Base-by-base conservation (phyloP, 2,888 invertebrate genomes). In the Rhopalosiphum nymphaeae region DNA sequence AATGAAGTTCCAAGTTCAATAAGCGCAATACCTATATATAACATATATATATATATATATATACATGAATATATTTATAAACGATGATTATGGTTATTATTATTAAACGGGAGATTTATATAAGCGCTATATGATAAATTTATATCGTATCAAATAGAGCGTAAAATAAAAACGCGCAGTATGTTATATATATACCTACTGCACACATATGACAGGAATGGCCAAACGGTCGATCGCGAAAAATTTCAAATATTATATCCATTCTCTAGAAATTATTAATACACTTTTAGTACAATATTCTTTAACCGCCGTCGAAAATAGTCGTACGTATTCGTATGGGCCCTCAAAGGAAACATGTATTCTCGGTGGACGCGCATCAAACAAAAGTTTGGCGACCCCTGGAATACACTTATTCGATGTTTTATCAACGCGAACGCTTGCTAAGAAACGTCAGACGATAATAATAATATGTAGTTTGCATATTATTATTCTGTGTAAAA, bases 1-100 rank as follows among this genome's bases (percentile, higher is more conserved):
- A 85, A 85, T 85, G 11, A 44, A 85, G 85, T 85, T 44, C 85
- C 44, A 85, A 85, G 85, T 85, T 85, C 85, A 44, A 85, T 44
- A 46, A 46, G 44, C 16, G 16, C n/a, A 61, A 29, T 61, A 57
- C 1, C 9, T 26, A 57, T 26, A 29, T 67, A 61, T 29, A n/a
- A n/a, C n/a, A 61, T 53, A 53, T 49, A 49, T 49, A 46, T 46
- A 46, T 46, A 53, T 53, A 3, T 21, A 53, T 53, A 53, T 49
- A 49, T 49, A 46, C 11, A 46, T 46, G 21, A 21, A 3, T 21
- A 53, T 53, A 53, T 49, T 13, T 21, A 53, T 53, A 16, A 53
- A 53, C 21, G 53, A 67, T n/a, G 9, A 67, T 61, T 0, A 61
- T 29, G 3, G n/a, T 11, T 16, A 13, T 67, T 67, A 67, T 67